Evolutionary conservation across 2,797 vertebrate genomes (phyloP).

Genomic region (Scolopax rusticola): DNA sequence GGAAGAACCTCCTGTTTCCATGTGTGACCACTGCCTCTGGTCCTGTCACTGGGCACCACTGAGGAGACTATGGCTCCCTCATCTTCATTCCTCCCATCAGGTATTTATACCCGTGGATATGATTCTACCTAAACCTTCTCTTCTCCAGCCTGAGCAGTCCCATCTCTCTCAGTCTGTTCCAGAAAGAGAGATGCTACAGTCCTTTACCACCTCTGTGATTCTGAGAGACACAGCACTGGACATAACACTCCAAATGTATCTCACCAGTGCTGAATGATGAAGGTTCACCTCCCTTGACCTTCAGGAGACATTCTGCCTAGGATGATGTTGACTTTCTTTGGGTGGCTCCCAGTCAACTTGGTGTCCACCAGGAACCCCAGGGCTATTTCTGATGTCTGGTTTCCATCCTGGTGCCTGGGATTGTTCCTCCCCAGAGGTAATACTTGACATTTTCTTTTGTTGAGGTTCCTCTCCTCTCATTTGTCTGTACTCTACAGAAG

Average conservation of each 20-base stretch:
- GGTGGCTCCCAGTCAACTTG: background rate
- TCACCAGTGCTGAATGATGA: background rate
- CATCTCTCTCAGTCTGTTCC: background rate
- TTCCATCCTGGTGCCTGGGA: background rate
- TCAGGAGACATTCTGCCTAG: background rate
- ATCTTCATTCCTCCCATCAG: background rate
- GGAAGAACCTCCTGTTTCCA: background rate
- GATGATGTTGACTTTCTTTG: accelerated
- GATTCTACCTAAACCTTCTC: background rate
- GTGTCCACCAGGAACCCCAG: background rate
- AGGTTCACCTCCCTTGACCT: background rate
- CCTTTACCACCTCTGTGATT: background rate
- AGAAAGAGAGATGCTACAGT: background rate
- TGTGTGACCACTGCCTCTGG: background rate
- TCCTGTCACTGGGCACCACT: background rate
- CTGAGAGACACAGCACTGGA: background rate
- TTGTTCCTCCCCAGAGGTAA: background rate
- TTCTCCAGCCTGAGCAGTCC: background rate
- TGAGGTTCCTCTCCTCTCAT: background rate
- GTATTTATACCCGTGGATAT: background rate
- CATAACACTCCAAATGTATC: background rate
- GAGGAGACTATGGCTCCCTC: background rate
- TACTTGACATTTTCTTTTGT: background rate
- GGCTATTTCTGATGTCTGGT: background rate
- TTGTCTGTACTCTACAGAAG: background rate